Evolutionary conservation across 2,888 invertebrate species (phyloP).

Genomic region (Acrocyrtus sp.): DNA sequence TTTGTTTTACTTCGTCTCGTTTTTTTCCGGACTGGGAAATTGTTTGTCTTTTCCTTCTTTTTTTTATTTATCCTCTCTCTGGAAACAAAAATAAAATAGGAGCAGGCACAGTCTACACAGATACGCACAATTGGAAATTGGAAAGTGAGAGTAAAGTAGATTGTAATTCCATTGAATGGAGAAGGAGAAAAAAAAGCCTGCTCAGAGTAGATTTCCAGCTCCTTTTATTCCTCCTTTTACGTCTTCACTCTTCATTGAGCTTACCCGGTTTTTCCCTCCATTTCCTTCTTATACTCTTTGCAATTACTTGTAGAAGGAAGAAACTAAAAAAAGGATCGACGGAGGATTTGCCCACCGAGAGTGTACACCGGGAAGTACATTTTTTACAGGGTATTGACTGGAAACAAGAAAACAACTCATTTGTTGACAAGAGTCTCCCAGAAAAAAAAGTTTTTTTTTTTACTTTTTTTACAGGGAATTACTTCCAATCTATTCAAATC

Average conservation of each 20-base stretch:
- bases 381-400: not conserved
- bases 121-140: no score
- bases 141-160: not conserved
- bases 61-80: constrained; percentile 22
- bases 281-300: constrained; percentile 17
- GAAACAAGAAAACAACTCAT: not conserved
- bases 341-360: not conserved
- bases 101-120: no score
- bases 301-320: constrained; percentile 30
- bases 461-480: no score
- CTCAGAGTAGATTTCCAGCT: not conserved
- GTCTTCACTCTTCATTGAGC: constrained; percentile 40
- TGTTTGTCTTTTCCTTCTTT: not conserved
- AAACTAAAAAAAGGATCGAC: constrained; percentile 20
- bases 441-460: no score
- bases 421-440: not conserved
- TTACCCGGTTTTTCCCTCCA: constrained; percentile 12
- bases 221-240: not conserved
- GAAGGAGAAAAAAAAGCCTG: not conserved
- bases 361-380: not conserved
- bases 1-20: not conserved
- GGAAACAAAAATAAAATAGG: no score
- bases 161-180: constrained; percentile 24
- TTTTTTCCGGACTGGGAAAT: not conserved
- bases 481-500: not conserved